These are phyloP conservation scores for Pseudochromis fuscus DNA, from an alignment of 2,797 vertebrate genomes.

Conservation along the genomic window DNA sequence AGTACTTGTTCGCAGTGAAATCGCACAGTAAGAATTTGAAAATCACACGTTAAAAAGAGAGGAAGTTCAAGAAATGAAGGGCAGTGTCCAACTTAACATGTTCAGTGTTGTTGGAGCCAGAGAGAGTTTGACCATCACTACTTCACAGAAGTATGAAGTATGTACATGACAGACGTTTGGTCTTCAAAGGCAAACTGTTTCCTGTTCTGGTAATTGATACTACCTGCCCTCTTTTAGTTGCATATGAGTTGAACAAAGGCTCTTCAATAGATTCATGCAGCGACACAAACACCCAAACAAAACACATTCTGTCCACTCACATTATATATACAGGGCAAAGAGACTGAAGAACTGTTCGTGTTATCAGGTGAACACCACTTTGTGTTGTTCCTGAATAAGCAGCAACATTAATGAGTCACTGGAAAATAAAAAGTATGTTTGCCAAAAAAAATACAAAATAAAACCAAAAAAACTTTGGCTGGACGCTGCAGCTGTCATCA, in stretches of 20 bases:
- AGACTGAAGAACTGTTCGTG: conserved; percentile 31
- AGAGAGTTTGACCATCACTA: conserved; percentile 53
- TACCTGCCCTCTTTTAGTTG: conserved; percentile 67
- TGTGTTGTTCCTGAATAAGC: conserved; percentile 45
- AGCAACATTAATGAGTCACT: conserved; percentile 56
- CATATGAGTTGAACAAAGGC: conserved; percentile 75
- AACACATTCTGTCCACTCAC: conserved; percentile 41
- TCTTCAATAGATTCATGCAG: conserved; percentile 63
- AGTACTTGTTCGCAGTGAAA: conserved; percentile 30
- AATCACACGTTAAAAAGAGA: conserved; percentile 20
- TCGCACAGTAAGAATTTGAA: conserved; percentile 22
- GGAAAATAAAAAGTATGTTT: conserved; percentile 48
- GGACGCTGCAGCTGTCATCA: conserved; percentile 38
- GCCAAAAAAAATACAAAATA: no score
- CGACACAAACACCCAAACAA: conserved; percentile 57
- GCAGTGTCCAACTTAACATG: conserved; percentile 25
- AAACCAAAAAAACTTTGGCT: conserved; percentile 44
- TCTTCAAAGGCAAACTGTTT: conserved; percentile 70
- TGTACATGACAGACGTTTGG: conserved; percentile 57
- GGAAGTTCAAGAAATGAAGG: neutral
- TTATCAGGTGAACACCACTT: conserved; percentile 35
- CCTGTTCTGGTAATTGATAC: conserved; percentile 35
- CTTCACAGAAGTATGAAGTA: conserved; percentile 72
- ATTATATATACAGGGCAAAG: conserved; percentile 60
- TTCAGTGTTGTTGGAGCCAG: conserved; percentile 22